Evolutionary conservation across 2,888 invertebrate genomes (phyloP).

Genomic region (Isoperla grammatica): DNA sequence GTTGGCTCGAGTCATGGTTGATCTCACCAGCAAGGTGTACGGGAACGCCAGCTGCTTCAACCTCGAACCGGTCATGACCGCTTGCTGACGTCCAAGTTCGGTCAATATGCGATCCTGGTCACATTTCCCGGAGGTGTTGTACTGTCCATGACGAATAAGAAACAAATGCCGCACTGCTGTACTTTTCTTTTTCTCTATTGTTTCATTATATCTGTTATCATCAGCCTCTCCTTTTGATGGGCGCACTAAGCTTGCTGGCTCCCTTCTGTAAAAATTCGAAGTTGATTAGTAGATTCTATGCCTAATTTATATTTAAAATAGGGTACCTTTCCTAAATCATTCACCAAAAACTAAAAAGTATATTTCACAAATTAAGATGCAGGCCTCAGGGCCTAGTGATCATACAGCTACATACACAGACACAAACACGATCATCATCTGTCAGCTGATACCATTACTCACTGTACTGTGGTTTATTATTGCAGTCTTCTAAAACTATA

Average conservation of each 20-base stretch:
- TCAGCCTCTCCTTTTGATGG: constrained; percentile 52
- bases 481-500: too few species aligned
- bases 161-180: constrained; percentile 74
- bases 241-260: constrained; percentile 64
- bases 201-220: constrained; percentile 62
- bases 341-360: neutral
- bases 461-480: too few species aligned
- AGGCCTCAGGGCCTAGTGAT: too few species aligned
- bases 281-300: neutral
- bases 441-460: too few species aligned
- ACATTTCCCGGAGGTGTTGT: constrained; percentile 63
- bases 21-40: constrained; percentile 73
- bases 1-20: constrained; percentile 89
- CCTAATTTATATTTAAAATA: neutral
- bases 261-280: constrained; percentile 52
- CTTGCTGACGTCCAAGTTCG: constrained; percentile 59
- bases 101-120: constrained; percentile 76
- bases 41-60: constrained; percentile 70
- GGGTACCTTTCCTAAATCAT: neutral
- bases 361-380: too few species aligned
- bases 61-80: constrained; percentile 28
- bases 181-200: constrained; percentile 56
- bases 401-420: too few species aligned
- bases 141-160: constrained; percentile 93
- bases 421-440: too few species aligned